Base-by-base conservation (phyloP, 2,797 vertebrate genomes). In the Danio tinwini region DNA sequence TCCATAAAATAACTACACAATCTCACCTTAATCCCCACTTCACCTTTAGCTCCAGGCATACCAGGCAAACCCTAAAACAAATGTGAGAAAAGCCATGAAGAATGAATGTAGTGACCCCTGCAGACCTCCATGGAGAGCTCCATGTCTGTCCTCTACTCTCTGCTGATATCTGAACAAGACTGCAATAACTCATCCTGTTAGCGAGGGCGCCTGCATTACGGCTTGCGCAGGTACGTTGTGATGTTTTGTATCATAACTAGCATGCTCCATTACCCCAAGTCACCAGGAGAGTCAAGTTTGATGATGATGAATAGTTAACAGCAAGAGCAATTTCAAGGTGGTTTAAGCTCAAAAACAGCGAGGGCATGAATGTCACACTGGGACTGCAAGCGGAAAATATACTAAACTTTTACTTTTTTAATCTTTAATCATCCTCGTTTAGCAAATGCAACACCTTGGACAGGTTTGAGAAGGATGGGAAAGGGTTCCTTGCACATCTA, bases 31-130 rank as follows among this genome's bases (percentile, higher is more conserved):
- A 85, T 89, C 84, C 97, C 98, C 50, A 94, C 72, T 69, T 93
- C 95, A 67, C 98, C 97, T 92, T 98, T 99, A 72, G 92, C 83
- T 6, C 98, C 98, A 0, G 97, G 94, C 74, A 95, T 95, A 5
- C 97, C 98, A 0, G 96, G 94, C 86, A 99, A 93, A 64, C 98
- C 98, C 98, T 99, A 52, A 0, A 58, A 86, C 40, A 90, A 55
- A 86, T 16, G 44, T 13, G 13, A 78, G 72, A 39, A 58, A 67
- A 53, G 78, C 64, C 59, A 69, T 71, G 81, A 83, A 74, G 9
- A 50, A 44, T 85, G 81, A 81, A 49, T 58, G 45, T 37, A 52
- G 47, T 70, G 44, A 47, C 14, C 7, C 39, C 12, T 45, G 29
- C 47, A 64, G 52, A 59, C 69, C 63, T 53, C 74, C 40, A n/a